A percentile compares a stretch with the other conserved stretches of the same genome.
phyloP scores from a whole-genome alignment of 2,113 vertebrate species.

The Saccopteryx leptura region DNA sequence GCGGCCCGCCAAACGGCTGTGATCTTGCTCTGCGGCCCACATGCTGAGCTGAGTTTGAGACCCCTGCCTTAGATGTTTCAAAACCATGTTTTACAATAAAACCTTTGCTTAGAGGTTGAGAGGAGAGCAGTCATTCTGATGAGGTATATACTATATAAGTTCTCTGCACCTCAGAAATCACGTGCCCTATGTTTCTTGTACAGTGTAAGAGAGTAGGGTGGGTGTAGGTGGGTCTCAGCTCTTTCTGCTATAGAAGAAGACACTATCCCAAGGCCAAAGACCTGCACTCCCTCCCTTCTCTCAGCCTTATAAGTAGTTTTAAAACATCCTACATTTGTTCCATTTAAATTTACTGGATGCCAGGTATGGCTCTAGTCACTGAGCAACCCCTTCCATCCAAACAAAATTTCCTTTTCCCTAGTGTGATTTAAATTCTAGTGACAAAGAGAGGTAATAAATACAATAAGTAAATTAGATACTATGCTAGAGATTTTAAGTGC shows the following conservation, averaged over 20 bases:
- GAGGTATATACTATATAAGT: constrained; percentile 17
- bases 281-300: not conserved
- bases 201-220: not conserved
- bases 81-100: constrained; percentile 50
- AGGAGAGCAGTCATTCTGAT: not conserved
- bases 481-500: not conserved
- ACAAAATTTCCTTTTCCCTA: not conserved
- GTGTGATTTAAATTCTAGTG: constrained; percentile 39
- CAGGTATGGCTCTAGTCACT: not conserved
- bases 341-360: not conserved
- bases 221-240: constrained; percentile 2
- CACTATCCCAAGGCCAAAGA: not conserved
- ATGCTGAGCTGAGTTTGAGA: no score
- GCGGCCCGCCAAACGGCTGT: no score
- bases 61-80: constrained; percentile 7
- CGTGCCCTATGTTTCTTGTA: constrained; percentile 37
- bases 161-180: constrained; percentile 41
- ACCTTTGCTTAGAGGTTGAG: constrained; percentile 26
- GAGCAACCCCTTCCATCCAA: not conserved
- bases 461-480: not conserved
- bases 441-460: not conserved
- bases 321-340: not conserved
- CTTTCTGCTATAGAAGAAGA: not conserved
- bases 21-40: no score
- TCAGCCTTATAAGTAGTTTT: not conserved